A percentile compares a stretch with the other conserved stretches of the same genome.
Conservation (phyloP, 2,113 vertebrate species). For the Tachysurus fulvidraco region DNA sequence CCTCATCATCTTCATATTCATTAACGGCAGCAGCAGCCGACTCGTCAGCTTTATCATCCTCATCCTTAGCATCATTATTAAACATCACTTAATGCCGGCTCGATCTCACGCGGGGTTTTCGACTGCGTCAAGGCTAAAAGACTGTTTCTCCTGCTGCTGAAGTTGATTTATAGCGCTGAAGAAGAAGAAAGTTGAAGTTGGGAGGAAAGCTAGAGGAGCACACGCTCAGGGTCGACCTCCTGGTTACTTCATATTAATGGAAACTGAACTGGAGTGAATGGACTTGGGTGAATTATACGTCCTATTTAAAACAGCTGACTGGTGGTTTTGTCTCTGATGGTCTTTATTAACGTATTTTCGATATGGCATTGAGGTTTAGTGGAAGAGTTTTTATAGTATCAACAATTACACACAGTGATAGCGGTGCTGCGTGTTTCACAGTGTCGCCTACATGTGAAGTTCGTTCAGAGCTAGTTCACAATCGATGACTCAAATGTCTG, state of each 20-base stretch:
- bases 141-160: background rate
- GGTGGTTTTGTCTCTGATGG: conserved; percentile 21
- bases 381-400: background rate
- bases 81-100: background rate
- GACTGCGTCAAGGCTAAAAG: background rate
- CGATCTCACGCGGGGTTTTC: background rate
- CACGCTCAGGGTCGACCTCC: background rate
- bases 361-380: background rate
- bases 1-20: conserved; percentile 20
- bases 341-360: conserved; percentile 7
- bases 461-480: background rate
- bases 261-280: conserved; percentile 14
- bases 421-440: background rate
- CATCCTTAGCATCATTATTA: conserved; percentile 24
- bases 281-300: conserved; percentile 7
- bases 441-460: background rate
- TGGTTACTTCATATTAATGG: conserved; percentile 33
- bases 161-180: conserved; percentile 12
- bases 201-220: background rate
- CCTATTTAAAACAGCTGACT: conserved; percentile 23
- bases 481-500: background rate
- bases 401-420: background rate
- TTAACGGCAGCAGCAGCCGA: conserved; percentile 9
- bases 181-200: background rate
- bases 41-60: conserved; percentile 15